These are phyloP conservation scores for Microplitis manilae DNA, from an alignment of 2,888 invertebrate genomes.

Conservation along the genomic window DNA sequence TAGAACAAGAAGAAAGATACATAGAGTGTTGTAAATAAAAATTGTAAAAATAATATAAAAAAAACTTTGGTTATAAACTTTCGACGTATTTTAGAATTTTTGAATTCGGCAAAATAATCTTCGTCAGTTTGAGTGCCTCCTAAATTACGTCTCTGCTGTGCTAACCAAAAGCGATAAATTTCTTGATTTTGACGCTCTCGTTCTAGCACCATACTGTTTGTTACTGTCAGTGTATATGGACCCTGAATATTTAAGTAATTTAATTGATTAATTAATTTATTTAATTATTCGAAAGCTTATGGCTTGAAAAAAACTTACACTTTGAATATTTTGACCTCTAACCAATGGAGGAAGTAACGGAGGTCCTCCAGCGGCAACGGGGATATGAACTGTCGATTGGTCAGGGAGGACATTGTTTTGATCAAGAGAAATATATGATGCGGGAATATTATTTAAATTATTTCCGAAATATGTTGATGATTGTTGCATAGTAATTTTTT, in stretches of 20 bases:
- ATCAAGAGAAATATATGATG: constrained; percentile 27
- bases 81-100: constrained; percentile 58
- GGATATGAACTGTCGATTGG: constrained; percentile 33
- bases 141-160: constrained; percentile 52
- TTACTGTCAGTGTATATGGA: constrained; percentile 61
- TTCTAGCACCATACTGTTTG: constrained; percentile 61
- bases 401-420: constrained; percentile 26
- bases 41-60: constrained; percentile 73
- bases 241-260: constrained; percentile 52
- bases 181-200: constrained; percentile 62
- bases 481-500: not conserved
- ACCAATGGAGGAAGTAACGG: constrained; percentile 59
- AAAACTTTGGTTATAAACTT: constrained; percentile 74
- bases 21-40: constrained; percentile 73
- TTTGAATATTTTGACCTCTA: constrained; percentile 59
- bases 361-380: constrained; percentile 53
- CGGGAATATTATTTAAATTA: constrained; percentile 20
- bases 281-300: no score
- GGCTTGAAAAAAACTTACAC: constrained; percentile 45
- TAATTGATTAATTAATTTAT: no score
- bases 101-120: constrained; percentile 60
- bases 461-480: not conserved
- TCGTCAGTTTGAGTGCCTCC: constrained; percentile 44
- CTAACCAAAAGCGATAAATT: constrained; percentile 60
- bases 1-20: constrained; percentile 71